A percentile compares a stretch with the other conserved stretches of the same genome.
These are phyloP conservation scores for Parapsyche elsis DNA, from an alignment of 1,140 invertebrate genomes.

Conservation along the genomic window DNA sequence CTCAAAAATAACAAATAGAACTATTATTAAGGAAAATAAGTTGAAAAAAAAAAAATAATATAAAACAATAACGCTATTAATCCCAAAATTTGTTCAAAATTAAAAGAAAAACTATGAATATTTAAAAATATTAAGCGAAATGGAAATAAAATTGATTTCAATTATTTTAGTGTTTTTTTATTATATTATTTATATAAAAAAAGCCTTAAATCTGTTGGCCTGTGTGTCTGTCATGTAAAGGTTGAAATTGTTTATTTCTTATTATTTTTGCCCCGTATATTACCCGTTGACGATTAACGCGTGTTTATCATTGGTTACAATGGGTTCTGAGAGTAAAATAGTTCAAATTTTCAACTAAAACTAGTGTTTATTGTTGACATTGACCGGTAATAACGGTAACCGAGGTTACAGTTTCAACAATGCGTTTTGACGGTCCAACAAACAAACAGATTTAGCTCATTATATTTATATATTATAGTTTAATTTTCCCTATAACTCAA, in stretches of 20 bases:
- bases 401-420: too few relatives aligned
- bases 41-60: neutral
- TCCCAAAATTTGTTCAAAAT: slow-evolving; percentile 1
- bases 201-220: neutral
- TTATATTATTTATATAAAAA: neutral
- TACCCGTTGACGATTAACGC: too few relatives aligned
- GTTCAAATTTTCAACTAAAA: too few relatives aligned
- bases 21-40: neutral
- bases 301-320: too few relatives aligned
- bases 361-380: too few relatives aligned
- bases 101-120: neutral
- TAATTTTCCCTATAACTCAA: too few relatives aligned
- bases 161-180: slow-evolving; percentile 1
- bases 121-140: slow-evolving; percentile 16
- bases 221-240: neutral
- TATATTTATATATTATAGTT: too few relatives aligned
- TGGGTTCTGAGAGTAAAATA: too few relatives aligned
- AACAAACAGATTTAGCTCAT: too few relatives aligned
- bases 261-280: too few relatives aligned
- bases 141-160: slow-evolving; percentile 14
- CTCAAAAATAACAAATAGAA: neutral
- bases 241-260: neutral
- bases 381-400: too few relatives aligned
- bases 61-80: slow-evolving; percentile 4
- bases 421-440: too few relatives aligned